These are phyloP conservation scores for Andrena chrysosceles DNA, from an alignment of 2,888 invertebrate species.

Conservation along the genomic window DNA sequence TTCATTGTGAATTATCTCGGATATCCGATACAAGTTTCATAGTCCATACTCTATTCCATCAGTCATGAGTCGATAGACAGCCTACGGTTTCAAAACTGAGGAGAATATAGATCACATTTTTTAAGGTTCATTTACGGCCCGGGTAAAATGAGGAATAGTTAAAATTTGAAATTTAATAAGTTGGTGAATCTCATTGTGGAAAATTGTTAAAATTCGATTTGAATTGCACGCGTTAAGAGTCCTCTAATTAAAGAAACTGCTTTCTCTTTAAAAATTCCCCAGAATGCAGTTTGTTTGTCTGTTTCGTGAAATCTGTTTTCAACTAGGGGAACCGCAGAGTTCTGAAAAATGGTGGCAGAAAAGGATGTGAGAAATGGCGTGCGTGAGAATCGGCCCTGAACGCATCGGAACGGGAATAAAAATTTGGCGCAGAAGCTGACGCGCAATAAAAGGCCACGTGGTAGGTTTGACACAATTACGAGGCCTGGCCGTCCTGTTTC, in stretches of 20 bases:
- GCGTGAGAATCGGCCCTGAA: background rate
- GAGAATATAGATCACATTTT: too few species aligned
- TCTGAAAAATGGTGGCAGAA: background rate
- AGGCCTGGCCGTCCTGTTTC: conserved; percentile 37
- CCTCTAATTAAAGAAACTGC: background rate
- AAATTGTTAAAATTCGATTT: too few species aligned
- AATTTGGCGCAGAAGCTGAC: conserved; percentile 9
- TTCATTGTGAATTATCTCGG: too few species aligned
- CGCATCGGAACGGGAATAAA: conserved; percentile 24
- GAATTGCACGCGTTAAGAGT: too few species aligned
- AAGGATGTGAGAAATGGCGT: background rate
- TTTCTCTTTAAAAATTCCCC: background rate
- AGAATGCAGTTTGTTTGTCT: background rate
- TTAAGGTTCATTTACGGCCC: too few species aligned
- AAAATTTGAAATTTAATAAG: too few species aligned
- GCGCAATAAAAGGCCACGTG: conserved; percentile 52
- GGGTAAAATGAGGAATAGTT: too few species aligned
- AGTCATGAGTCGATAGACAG: too few species aligned
- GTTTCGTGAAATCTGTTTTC: background rate
- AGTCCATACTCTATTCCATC: too few species aligned
- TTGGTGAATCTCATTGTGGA: too few species aligned
- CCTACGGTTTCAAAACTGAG: too few species aligned
- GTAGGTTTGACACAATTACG: conserved; percentile 56
- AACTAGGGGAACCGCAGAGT: background rate
- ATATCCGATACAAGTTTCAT: too few species aligned